Percentiles rank a stretch among this genome's conserved stretches.
Evolutionary conservation across 1,140 invertebrate genomes (phyloP).

Genomic region (Tetranychus cinnabarinus): DNA sequence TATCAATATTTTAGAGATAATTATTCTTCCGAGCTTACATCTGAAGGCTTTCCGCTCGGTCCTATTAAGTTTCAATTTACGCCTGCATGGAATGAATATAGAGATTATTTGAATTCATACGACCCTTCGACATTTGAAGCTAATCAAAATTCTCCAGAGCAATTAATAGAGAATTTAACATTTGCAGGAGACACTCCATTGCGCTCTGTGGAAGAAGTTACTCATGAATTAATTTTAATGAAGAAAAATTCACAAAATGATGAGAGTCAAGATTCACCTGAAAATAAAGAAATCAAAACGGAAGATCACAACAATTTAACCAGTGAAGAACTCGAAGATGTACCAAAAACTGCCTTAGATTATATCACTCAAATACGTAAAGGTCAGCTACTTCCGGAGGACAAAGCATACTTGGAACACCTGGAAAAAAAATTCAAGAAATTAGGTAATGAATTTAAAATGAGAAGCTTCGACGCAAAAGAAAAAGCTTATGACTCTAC

Average conservation of each 20-base stretch:
- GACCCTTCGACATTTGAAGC: not conserved
- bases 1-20: not conserved
- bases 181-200: not conserved
- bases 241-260: not conserved
- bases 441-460: conserved; percentile 4
- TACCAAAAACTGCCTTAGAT: conserved; percentile 2
- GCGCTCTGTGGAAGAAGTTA: not conserved
- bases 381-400: not conserved
- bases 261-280: not conserved
- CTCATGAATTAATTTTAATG: not conserved
- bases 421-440: conserved; percentile 1
- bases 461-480: not conserved
- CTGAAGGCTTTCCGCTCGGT: not conserved
- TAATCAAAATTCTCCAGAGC: not conserved
- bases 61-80: not conserved
- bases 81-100: not conserved
- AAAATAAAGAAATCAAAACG: not conserved
- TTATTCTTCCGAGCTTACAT: not conserved
- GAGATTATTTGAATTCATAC: not conserved
- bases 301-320: not conserved
- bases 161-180: not conserved
- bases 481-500: conserved; percentile 12
- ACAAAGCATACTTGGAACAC: not conserved
- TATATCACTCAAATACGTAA: not conserved
- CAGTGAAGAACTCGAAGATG: not conserved